Conservation (phyloP, 2,888 invertebrate genomes). For the Cantharis nigra region DNA sequence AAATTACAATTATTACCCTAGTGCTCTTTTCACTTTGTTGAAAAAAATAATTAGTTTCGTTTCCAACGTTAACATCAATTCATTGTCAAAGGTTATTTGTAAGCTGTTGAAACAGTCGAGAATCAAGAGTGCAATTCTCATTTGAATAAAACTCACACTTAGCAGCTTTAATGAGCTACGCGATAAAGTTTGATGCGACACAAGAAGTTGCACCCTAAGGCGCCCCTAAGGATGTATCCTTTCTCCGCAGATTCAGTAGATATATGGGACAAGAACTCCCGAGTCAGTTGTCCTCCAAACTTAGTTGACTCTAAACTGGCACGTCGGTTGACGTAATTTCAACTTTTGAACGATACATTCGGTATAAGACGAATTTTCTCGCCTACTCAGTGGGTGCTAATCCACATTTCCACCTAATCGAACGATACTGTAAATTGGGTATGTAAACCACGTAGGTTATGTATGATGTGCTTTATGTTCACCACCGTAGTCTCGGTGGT, state of each 20-base stretch:
- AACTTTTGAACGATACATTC: conserved; percentile 12
- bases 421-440: not conserved
- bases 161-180: conserved; percentile 37
- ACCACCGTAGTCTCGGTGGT: not conserved
- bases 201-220: conserved; percentile 35
- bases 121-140: conserved; percentile 23
- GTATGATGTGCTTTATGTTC: not conserved
- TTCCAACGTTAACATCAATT: conserved; percentile 32
- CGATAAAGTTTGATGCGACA: conserved; percentile 30
- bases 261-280: conserved; percentile 38
- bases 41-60: conserved; percentile 29
- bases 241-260: conserved; percentile 33
- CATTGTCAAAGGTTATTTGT: conserved; percentile 19
- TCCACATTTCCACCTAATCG: not conserved
- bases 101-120: conserved; percentile 9
- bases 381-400: not conserved
- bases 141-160: conserved; percentile 28
- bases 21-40: not conserved
- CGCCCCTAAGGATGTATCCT: conserved; percentile 35
- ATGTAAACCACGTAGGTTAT: not conserved
- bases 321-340: conserved; percentile 23
- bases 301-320: conserved; percentile 27
- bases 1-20: not conserved
- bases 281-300: conserved; percentile 36
- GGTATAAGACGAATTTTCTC: not conserved